Evolutionary conservation across 2,888 invertebrate genomes (phyloP).

Genomic region (Papilio protenor): DNA sequence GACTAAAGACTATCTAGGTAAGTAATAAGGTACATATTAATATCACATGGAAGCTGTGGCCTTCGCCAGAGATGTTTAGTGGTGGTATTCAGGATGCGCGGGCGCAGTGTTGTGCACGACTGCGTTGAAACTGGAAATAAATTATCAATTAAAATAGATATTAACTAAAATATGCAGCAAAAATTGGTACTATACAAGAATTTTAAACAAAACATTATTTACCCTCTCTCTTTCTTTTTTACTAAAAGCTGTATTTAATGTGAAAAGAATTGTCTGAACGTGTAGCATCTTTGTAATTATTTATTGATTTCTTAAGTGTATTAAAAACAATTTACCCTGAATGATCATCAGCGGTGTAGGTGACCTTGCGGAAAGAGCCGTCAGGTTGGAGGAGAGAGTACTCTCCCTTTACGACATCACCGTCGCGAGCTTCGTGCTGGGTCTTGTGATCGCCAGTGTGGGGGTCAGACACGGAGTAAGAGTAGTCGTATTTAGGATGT

Average conservation of each 20-base stretch:
- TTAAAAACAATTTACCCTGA: conserved; percentile 66
- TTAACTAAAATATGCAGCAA: background rate
- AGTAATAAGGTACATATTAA: conserved; percentile 73
- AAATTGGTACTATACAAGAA: too few species aligned
- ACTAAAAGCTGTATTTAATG: too few species aligned
- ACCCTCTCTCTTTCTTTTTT: too few species aligned
- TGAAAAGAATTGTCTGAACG: background rate
- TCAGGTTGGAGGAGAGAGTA: conserved; percentile 80
- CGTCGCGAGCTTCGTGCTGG: conserved; percentile 78
- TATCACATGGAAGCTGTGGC: conserved; percentile 78
- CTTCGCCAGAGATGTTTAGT: conserved; percentile 60
- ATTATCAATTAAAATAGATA: conserved; percentile 15
- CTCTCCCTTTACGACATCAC: conserved; percentile 79
- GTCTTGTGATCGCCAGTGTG: conserved; percentile 82
- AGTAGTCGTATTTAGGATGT: conserved; percentile 81
- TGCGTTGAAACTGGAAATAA: conserved; percentile 79
- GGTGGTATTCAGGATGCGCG: conserved; percentile 73
- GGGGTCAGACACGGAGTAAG: conserved; percentile 80
- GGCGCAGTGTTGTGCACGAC: conserved; percentile 82
- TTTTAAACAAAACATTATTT: background rate
- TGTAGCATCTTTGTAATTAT: background rate
- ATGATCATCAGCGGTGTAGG: conserved; percentile 81
- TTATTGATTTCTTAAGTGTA: background rate
- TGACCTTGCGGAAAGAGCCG: conserved; percentile 81
- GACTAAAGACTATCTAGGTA: conserved; percentile 81